A percentile compares a stretch with the other conserved stretches of the same genome.
Evolutionary conservation across 2,888 invertebrate species (phyloP).

Genomic region (Crossocerus cetratus): DNA sequence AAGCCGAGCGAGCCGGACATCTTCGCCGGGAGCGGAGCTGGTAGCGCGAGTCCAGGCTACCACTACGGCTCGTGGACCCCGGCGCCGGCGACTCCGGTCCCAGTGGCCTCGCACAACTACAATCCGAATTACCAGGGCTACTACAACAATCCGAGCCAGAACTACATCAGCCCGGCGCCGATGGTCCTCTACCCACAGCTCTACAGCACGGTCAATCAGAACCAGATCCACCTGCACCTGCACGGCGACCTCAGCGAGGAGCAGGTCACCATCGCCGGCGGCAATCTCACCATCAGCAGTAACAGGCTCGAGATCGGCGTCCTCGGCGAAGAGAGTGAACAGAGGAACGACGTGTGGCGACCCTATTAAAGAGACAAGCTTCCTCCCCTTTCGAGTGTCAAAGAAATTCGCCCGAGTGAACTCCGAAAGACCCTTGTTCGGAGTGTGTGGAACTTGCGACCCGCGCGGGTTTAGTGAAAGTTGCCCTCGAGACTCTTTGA

Average conservation of each 20-base stretch:
- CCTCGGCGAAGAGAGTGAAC: constrained; percentile 78
- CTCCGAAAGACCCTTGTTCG: no score
- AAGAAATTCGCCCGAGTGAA: no score
- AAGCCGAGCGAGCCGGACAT: constrained; percentile 67
- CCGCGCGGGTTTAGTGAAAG: no score
- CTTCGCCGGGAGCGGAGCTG: constrained; percentile 62
- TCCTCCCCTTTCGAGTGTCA: no score
- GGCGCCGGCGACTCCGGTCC: constrained; percentile 74
- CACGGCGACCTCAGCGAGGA: constrained; percentile 80
- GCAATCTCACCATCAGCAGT: constrained; percentile 76
- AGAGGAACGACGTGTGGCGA: constrained; percentile 84
- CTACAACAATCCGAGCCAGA: constrained; percentile 82
- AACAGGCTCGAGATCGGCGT: constrained; percentile 79
- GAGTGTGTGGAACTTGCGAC: no score
- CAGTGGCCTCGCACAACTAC: constrained; percentile 80
- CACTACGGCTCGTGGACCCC: constrained; percentile 76
- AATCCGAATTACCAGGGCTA: constrained; percentile 83
- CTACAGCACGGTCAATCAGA: constrained; percentile 91
- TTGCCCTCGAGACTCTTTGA: no score
- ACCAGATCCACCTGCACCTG: constrained; percentile 88
- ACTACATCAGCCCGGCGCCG: constrained; percentile 82
- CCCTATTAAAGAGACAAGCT: constrained; percentile 84
- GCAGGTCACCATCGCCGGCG: constrained; percentile 76
- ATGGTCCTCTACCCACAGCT: constrained; percentile 88
- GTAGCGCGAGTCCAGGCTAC: constrained; percentile 69